phyloP scores from a whole-genome alignment of 1,140 invertebrate species.

The Tetraneura akinire region DNA sequence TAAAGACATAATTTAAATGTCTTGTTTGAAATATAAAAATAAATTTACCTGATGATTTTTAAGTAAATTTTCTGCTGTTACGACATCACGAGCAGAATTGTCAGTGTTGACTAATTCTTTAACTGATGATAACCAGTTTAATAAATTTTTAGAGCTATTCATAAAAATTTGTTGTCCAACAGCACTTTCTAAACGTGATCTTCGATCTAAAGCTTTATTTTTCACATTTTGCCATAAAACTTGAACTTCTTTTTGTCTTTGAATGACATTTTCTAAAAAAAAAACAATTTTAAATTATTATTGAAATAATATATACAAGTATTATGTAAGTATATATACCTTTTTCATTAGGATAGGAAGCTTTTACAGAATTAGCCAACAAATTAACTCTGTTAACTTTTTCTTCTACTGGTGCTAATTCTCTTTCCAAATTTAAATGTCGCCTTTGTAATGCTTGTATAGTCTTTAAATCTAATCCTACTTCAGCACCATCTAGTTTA shows the following conservation, averaged over 20 bases:
- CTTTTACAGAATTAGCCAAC: slow-evolving; percentile 82
- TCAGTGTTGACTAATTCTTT: slow-evolving; percentile 82
- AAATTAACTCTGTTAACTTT: slow-evolving; percentile 81
- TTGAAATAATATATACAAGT: background rate
- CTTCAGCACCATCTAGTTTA: slow-evolving; percentile 75
- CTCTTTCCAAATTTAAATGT: slow-evolving; percentile 86
- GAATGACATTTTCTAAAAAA: slow-evolving; percentile 70
- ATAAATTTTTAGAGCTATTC: slow-evolving; percentile 77
- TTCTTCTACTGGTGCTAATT: slow-evolving; percentile 86
- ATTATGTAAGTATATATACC: slow-evolving; percentile 56
- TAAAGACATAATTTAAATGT: background rate
- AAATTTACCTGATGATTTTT: slow-evolving; percentile 76
- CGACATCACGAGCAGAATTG: slow-evolving; percentile 81
- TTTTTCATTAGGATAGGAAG: slow-evolving; percentile 86
- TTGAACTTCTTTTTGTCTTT: slow-evolving; percentile 81
- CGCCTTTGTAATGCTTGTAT: slow-evolving; percentile 86
- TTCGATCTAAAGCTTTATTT: slow-evolving; percentile 77
- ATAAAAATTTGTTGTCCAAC: slow-evolving; percentile 94
- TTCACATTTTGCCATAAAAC: slow-evolving; percentile 84
- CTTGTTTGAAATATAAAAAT: too few species aligned
- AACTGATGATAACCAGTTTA: slow-evolving; percentile 77
- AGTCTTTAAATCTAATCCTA: slow-evolving; percentile 84
- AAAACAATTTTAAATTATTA: background rate
- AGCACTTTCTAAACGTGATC: slow-evolving; percentile 82
- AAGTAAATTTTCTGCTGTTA: slow-evolving; percentile 84